Percentiles rank a stretch among this genome's conserved stretches.
These are phyloP conservation scores for Lepidothrix coronata DNA, from an alignment of 2,113 vertebrate species.

Conservation along the genomic window DNA sequence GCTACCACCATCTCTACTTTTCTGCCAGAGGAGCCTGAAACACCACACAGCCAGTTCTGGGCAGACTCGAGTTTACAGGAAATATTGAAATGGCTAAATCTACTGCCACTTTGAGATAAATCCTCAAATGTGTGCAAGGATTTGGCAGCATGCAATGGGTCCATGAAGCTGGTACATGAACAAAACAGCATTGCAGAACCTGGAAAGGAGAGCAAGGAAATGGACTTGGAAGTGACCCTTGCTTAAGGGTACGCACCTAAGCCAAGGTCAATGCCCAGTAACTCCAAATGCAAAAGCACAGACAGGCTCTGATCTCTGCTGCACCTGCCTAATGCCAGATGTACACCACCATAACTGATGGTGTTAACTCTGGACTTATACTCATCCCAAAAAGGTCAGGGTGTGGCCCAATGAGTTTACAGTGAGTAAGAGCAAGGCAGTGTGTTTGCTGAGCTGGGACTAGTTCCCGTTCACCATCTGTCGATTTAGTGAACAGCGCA, in stretches of 20 bases:
- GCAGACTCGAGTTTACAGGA: background rate
- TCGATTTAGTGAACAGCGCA: background rate
- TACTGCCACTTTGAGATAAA: background rate
- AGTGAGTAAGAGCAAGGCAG: background rate
- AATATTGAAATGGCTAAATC: background rate
- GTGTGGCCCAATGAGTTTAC: background rate
- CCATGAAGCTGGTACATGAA: background rate
- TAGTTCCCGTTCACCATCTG: background rate
- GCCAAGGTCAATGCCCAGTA: background rate
- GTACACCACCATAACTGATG: background rate
- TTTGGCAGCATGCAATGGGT: background rate
- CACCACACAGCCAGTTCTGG: background rate
- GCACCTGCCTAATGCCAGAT: background rate
- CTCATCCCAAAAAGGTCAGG: background rate
- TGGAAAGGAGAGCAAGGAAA: background rate
- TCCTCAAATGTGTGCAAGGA: background rate
- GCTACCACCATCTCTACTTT: background rate
- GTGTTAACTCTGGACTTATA: background rate
- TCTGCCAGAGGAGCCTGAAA: background rate
- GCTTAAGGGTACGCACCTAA: background rate
- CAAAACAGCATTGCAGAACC: background rate
- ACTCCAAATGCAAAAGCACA: background rate
- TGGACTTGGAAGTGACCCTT: background rate
- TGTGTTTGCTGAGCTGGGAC: background rate
- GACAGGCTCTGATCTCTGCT: background rate